Evolutionary conservation across 2,113 vertebrate genomes (phyloP), one percentile per base, ranked within the genome.

Genomic region (Sinosuthora webbiana): DNA sequence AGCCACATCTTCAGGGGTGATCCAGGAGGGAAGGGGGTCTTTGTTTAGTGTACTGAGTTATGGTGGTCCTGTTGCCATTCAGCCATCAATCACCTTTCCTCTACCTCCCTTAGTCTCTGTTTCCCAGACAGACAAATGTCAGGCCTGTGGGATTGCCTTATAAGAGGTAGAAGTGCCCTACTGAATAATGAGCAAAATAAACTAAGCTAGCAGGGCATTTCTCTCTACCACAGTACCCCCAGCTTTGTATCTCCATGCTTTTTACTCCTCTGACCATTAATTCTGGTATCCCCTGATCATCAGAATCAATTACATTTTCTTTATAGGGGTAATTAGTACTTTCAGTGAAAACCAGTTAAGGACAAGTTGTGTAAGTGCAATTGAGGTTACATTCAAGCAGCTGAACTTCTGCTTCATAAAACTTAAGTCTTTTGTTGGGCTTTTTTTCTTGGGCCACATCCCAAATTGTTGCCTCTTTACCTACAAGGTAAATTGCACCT

Each of bases 361-460:
- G 68, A 44, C 20, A 7, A 11, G 5, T 30, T 82, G 65, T 0
- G 0, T 31, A 64, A 76, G 33, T 27, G 42, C 68, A 73, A 0
- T 2, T 63, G 49, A 82, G 65, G 89, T 91, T 86, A 25, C 18
- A 3, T 59, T 84, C 52, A 70, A 81, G 56, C 80, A 75, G 13
- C 83, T 79, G 74, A 89, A 88, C 22, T 71, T 89, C 13, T 71
- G 20, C 52, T 80, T 67, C 6, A 3, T 73, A 35, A 50, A 71
- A 41, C 22, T 70, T 8, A 8, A 8, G 3, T 28, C 25, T 65
- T 83, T 69, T 60, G 12, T 23, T 44, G 81, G 50, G 21, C 60
- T 50, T 86, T 87, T 87, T 60, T 62, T 8, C 33, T 53, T 77
- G 45, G 73, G 64, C 27, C 55, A 73, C 15, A 25, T 79, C 62